These are phyloP conservation scores for Coilia nasus DNA, from an alignment of 2,797 vertebrate genomes.

Conservation along the genomic window DNA sequence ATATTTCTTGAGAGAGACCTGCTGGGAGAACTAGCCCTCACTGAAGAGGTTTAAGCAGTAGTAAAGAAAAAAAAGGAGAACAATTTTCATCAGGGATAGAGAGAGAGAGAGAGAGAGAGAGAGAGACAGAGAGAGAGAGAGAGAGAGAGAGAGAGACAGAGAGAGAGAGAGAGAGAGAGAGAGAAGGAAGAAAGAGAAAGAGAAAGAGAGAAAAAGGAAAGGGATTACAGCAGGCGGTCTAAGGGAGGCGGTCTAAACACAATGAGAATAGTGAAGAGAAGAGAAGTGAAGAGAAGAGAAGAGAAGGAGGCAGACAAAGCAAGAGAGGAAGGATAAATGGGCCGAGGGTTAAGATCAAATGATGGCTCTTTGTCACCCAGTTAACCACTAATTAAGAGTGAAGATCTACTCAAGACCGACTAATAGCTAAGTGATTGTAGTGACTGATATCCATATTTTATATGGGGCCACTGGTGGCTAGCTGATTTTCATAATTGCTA, in stretches of 20 bases:
- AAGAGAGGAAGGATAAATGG: neutral
- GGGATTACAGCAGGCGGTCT: neutral
- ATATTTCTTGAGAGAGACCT: neutral
- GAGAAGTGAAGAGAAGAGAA: constrained; percentile 20
- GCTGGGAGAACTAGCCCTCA: neutral
- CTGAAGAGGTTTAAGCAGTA: neutral
- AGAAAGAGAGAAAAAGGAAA: neutral
- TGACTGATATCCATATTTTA: neutral
- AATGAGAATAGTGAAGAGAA: too few species aligned
- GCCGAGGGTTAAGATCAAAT: neutral
- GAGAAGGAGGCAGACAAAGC: neutral
- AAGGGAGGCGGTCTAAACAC: too few species aligned
- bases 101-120: neutral
- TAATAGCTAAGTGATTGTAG: too few species aligned
- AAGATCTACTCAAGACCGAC: too few species aligned
- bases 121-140: constrained; percentile 5
- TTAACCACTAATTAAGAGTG: neutral
- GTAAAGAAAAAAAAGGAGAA: neutral
- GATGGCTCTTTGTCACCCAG: neutral
- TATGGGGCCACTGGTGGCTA: neutral
- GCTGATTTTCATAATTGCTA: neutral
- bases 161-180: neutral
- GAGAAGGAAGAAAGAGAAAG: neutral
- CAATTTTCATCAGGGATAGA: constrained; percentile 13
- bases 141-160: constrained; percentile 18